Percentiles rank a stretch among this genome's conserved stretches.
phyloP scores from a whole-genome alignment of 2,797 vertebrate species.

The Clarias pachynema region DNA sequence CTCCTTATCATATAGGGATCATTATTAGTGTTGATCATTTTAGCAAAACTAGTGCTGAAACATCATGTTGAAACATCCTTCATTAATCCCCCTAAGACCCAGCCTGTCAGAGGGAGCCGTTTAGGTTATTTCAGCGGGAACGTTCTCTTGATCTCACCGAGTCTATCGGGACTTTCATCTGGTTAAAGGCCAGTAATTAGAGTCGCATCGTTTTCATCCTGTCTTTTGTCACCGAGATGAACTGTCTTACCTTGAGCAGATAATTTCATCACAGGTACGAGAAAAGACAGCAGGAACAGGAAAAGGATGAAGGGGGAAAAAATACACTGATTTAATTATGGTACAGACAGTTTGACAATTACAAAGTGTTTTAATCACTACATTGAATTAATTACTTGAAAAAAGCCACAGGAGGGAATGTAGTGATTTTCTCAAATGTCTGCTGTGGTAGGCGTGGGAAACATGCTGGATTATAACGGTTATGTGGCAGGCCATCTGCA shows the following conservation, averaged over 20 bases:
- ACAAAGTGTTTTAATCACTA: conserved; percentile 49
- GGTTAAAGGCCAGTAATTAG: conserved; percentile 69
- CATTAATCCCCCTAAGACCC: not conserved
- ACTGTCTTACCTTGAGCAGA: conserved; percentile 64
- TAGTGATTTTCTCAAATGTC: conserved; percentile 42
- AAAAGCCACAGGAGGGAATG: conserved; percentile 33
- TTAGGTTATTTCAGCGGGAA: conserved; percentile 1
- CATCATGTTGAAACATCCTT: not conserved
- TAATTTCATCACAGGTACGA: conserved; percentile 58
- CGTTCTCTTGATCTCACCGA: not conserved
- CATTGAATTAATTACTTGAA: conserved; percentile 52
- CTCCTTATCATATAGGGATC: conserved; percentile 21
- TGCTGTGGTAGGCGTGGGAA: conserved; percentile 15
- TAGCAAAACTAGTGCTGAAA: not conserved
- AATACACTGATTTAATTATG: conserved; percentile 52
- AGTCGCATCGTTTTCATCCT: conserved; percentile 54
- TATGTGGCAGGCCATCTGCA: conserved; percentile 20
- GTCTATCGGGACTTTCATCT: conserved; percentile 60
- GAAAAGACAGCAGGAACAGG: conserved; percentile 30
- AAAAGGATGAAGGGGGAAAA: conserved; percentile 20
- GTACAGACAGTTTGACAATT: conserved; percentile 44
- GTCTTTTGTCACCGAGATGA: conserved; percentile 64
- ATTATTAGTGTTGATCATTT: conserved; percentile 29
- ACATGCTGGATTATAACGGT: conserved; percentile 42
- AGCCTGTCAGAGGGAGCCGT: not conserved